Conservation (phyloP, 1,140 invertebrate species). For the Plectus sambesii region DNA sequence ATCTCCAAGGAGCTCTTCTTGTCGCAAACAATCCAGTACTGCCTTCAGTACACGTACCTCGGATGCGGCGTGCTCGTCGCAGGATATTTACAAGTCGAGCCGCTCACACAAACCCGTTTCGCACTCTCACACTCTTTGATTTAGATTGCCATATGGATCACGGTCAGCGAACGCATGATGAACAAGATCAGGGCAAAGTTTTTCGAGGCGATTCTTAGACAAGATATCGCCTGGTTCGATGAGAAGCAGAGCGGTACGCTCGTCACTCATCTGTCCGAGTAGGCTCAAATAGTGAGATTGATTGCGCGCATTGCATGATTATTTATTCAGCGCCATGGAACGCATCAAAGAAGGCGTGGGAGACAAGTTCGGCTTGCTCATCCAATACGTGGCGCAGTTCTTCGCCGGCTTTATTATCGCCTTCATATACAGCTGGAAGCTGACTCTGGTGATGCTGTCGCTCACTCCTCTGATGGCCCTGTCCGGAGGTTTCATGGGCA, state of each 20-base stretch:
- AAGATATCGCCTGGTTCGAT: slow-evolving; percentile 80
- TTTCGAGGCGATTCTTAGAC: slow-evolving; percentile 62
- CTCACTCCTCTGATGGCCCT: neutral
- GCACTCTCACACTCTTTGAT: slow-evolving; percentile 32
- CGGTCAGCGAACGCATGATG: slow-evolving; percentile 53
- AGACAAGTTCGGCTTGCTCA: slow-evolving; percentile 67
- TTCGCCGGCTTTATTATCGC: slow-evolving; percentile 24
- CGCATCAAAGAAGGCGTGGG: slow-evolving; percentile 76
- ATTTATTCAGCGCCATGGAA: slow-evolving; percentile 61
- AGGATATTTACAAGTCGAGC: neutral
- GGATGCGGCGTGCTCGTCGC: neutral
- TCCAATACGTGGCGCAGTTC: slow-evolving; percentile 49
- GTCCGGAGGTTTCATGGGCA: neutral
- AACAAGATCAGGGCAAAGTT: slow-evolving; percentile 59
- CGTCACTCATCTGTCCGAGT: slow-evolving; percentile 74
- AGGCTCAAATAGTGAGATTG: no score
- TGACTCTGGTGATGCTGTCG: neutral
- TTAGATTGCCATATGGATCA: slow-evolving; percentile 42
- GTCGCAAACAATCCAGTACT: neutral
- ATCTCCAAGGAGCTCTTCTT: neutral
- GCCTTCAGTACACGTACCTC: neutral
- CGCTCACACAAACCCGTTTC: no score
- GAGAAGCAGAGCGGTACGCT: slow-evolving; percentile 71
- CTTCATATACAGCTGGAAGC: slow-evolving; percentile 11
- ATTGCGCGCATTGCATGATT: slow-evolving; percentile 23